Evolutionary conservation across 1,140 invertebrate species (phyloP).

Genomic region (Triops cancriformis): DNA sequence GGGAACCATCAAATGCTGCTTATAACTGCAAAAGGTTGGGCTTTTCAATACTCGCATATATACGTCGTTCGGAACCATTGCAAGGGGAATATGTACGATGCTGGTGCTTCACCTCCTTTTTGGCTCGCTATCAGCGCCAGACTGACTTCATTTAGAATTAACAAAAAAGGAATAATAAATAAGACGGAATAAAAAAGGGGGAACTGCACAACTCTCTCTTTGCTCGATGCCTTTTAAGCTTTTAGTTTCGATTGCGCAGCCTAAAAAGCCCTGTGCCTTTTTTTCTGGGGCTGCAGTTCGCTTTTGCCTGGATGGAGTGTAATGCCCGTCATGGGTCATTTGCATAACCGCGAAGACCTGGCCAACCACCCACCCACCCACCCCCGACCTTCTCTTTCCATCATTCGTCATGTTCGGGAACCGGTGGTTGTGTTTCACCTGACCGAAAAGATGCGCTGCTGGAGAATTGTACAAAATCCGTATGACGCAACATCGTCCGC

Average conservation of each 20-base stretch:
- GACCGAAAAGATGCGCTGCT: neutral
- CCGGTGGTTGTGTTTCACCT: neutral
- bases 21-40: constrained; percentile 8
- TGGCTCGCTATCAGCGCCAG: neutral
- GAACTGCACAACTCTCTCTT: too few relatives aligned
- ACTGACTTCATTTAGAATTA: too few relatives aligned
- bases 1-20: neutral
- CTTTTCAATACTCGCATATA: neutral
- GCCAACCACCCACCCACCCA: neutral
- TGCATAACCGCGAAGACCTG: neutral
- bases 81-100: neutral
- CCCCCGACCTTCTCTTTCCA: neutral
- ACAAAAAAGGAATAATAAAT: too few relatives aligned
- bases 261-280: too few relatives aligned
- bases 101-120: neutral
- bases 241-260: too few relatives aligned
- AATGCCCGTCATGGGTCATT: too few relatives aligned
- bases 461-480: neutral
- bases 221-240: too few relatives aligned
- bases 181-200: too few relatives aligned
- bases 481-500: too few relatives aligned
- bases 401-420: neutral
- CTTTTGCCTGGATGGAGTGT: too few relatives aligned
- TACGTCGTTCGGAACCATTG: neutral
- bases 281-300: too few relatives aligned